Conservation (phyloP, 2,113 vertebrate genomes). For the Thalassoma bifasciatum region DNA sequence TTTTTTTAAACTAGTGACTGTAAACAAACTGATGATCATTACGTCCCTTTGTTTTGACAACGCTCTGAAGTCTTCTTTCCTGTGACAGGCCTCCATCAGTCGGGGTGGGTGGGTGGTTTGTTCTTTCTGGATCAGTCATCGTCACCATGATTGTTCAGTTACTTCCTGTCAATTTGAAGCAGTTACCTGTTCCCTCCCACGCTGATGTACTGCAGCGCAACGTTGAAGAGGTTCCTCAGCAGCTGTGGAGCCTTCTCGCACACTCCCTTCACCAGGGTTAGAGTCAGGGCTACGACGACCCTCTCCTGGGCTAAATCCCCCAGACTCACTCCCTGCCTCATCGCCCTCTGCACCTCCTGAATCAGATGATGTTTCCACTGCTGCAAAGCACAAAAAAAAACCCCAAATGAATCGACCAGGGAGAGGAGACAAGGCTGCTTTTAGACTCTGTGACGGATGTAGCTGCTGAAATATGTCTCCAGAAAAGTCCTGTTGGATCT, state of each 20-base stretch:
- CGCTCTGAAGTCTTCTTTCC: too few relatives aligned
- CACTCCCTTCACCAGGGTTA: conserved; percentile 87
- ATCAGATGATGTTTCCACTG: conserved; percentile 73
- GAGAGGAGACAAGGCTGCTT: neutral
- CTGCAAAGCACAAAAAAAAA: conserved; percentile 71
- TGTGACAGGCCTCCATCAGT: neutral
- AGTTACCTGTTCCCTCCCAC: conserved; percentile 46
- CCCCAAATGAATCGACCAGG: neutral
- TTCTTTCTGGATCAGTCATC: neutral
- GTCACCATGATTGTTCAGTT: neutral
- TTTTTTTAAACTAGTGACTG: neutral
- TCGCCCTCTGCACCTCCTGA: conserved; percentile 58
- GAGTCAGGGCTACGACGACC: conserved; percentile 81
- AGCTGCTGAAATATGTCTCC: neutral
- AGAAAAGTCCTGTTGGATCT: too few relatives aligned
- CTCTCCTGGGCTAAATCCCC: conserved; percentile 80
- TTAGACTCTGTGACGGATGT: neutral
- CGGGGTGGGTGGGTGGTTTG: neutral
- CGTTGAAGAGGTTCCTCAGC: conserved; percentile 77
- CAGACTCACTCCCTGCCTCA: conserved; percentile 67
- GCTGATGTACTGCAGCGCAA: conserved; percentile 78
- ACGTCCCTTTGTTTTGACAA: too few relatives aligned
- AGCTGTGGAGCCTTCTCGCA: conserved; percentile 78
- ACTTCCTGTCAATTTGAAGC: neutral
- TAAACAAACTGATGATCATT: neutral